Evolutionary conservation across 2,888 invertebrate species (phyloP).

Genomic region (Sinotaia quadrata): DNA sequence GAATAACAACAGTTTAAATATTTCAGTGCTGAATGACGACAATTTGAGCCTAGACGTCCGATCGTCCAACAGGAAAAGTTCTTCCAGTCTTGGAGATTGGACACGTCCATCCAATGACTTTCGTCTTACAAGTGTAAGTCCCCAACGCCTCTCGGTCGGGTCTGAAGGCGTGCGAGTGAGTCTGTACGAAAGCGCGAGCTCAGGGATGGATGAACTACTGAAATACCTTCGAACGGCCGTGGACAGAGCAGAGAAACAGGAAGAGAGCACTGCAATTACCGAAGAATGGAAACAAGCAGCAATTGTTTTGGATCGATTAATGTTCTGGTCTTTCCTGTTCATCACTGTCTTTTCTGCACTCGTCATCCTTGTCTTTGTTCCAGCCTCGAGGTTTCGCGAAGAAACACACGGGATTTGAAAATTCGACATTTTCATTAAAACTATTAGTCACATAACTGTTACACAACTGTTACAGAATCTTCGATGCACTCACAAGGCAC

Average conservation of each 20-base stretch:
- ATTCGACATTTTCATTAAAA: no score
- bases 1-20: slow-evolving; percentile 23
- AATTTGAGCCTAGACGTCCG: slow-evolving; percentile 41
- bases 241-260: slow-evolving; percentile 62
- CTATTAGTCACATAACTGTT: no score
- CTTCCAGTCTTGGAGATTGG: slow-evolving; percentile 40
- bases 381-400: slow-evolving; percentile 46
- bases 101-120: neutral
- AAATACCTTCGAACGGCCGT: slow-evolving; percentile 61
- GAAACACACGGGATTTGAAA: slow-evolving; percentile 38
- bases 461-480: no score
- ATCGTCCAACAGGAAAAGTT: slow-evolving; percentile 33
- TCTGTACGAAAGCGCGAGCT: slow-evolving; percentile 33
- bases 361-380: slow-evolving; percentile 61
- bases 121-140: slow-evolving; percentile 3
- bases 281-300: slow-evolving; percentile 70
- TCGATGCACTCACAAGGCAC: no score
- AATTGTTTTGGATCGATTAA: slow-evolving; percentile 62
- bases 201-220: slow-evolving; percentile 61
- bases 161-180: slow-evolving; percentile 35
- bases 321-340: slow-evolving; percentile 65
- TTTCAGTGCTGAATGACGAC: slow-evolving; percentile 42
- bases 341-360: slow-evolving; percentile 59
- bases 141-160: slow-evolving; percentile 25
- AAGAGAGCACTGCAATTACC: slow-evolving; percentile 56